Conservation (phyloP, 2,113 vertebrate species). For the Xiphophorus couchianus region DNA sequence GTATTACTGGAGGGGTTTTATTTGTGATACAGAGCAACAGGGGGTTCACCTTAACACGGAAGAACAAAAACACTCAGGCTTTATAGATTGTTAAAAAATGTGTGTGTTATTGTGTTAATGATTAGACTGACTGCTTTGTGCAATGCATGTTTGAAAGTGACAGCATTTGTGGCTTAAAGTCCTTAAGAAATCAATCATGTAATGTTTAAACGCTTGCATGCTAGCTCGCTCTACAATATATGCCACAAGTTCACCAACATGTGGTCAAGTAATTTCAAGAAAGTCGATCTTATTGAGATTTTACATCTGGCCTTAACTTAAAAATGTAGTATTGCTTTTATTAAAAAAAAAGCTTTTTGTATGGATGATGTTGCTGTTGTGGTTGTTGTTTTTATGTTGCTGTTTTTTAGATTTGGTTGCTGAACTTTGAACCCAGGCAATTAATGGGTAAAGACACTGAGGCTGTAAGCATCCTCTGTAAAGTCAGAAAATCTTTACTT, state of each 20-base stretch:
- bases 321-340: background rate
- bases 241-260: background rate
- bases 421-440: background rate
- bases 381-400: too few relatives aligned
- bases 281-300: background rate
- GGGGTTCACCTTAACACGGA: slow-evolving; percentile 30
- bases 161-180: slow-evolving; percentile 44
- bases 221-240: background rate
- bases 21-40: background rate
- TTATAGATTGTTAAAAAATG: background rate
- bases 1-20: too few relatives aligned
- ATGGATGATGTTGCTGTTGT: too few relatives aligned
- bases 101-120: slow-evolving; percentile 49
- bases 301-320: background rate
- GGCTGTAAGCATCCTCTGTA: background rate
- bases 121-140: slow-evolving; percentile 53
- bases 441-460: background rate
- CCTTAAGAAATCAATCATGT: background rate
- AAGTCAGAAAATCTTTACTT: background rate
- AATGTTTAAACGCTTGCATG: background rate
- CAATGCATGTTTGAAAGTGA: slow-evolving; percentile 24
- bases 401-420: background rate
- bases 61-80: slow-evolving; percentile 26
- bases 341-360: too few relatives aligned
- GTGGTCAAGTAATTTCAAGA: background rate